Base-by-base conservation (phyloP, 2,888 invertebrate genomes). In the Drosophila rubida region DNA sequence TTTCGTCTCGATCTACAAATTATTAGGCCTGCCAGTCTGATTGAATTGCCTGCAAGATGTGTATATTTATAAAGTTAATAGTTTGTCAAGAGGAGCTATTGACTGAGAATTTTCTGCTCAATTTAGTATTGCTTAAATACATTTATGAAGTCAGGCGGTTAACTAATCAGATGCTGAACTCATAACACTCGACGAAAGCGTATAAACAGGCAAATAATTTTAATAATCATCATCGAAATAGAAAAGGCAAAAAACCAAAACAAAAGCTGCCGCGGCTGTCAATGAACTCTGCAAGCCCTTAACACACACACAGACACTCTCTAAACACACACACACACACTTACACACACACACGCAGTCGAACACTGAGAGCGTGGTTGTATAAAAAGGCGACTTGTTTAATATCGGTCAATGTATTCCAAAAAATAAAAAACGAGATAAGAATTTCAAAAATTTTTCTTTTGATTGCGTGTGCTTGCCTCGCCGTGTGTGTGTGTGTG, bases 341-440 rank as follows among this genome's bases (percentile, higher is more conserved):
- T 44, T 45, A 51, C 57, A 45, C 49, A 54, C 37, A 23, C 45
- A 41, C 39, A 9, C 16, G 16, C 22, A 35, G 41, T 23, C 51
- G 48, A 53, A 53, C 44, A 25, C 39, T 35, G 19, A n/a, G 59
- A 68, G 49, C 60, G 23, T 13, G 35, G 23, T 61, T 74, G 63
- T 64, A 61, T 81, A 58, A 57, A 72, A 58, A 71, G 62, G 61
- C 84, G 69, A 78, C 85, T 80, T 75, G 85, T 86, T 88, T 81
- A 88, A 87, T 87, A 89, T 89, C 87, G 87, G 89, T 89, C 88
- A 89, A 89, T 88, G 85, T 81, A 87, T 87, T 78, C 83, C 69
- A 65, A 63, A 64, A 62, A 58, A 61, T 13, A 51, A 53, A 64
- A 80, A 72, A 88, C 86, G 87, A 76, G 87, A 87, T 89, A 88